A percentile compares a stretch with the other conserved stretches of the same genome.
phyloP scores from a whole-genome alignment of 1,140 invertebrate genomes.

The Heterodera carotae region DNA sequence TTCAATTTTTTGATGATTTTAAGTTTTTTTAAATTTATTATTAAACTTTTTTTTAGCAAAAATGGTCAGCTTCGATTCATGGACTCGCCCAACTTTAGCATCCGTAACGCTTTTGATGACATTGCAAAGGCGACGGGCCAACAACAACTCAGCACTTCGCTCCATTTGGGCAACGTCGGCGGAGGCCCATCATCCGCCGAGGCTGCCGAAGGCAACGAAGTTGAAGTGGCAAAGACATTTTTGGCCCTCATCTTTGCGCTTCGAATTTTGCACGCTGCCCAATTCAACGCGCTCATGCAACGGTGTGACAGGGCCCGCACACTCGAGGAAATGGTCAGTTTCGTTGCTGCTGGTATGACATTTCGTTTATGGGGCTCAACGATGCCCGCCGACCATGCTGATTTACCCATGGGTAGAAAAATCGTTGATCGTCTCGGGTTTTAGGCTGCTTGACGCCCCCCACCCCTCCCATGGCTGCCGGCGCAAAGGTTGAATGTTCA shows the following conservation, averaged over 20 bases:
- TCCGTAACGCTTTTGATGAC: slow-evolving; percentile 1
- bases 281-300: not conserved
- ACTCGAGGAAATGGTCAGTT: not conserved
- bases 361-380: too few species aligned
- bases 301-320: not conserved
- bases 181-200: too few species aligned
- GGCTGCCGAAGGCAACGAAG: not conserved
- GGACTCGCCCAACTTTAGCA: not conserved
- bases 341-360: too few species aligned
- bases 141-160: not conserved
- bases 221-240: slow-evolving; percentile 8
- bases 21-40: too few species aligned
- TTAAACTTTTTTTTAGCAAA: too few species aligned
- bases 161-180: not conserved
- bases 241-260: not conserved
- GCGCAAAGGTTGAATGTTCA: too few species aligned
- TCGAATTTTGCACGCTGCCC: slow-evolving; percentile 5
- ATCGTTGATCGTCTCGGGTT: too few species aligned
- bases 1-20: too few species aligned
- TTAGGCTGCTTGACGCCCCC: too few species aligned
- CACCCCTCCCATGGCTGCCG: too few species aligned
- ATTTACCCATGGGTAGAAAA: too few species aligned
- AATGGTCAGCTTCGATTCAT: not conserved
- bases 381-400: too few species aligned
- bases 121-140: slow-evolving; percentile 4